Base-by-base conservation (phyloP, 2,888 invertebrate genomes). In the Parnassius smintheus region DNA sequence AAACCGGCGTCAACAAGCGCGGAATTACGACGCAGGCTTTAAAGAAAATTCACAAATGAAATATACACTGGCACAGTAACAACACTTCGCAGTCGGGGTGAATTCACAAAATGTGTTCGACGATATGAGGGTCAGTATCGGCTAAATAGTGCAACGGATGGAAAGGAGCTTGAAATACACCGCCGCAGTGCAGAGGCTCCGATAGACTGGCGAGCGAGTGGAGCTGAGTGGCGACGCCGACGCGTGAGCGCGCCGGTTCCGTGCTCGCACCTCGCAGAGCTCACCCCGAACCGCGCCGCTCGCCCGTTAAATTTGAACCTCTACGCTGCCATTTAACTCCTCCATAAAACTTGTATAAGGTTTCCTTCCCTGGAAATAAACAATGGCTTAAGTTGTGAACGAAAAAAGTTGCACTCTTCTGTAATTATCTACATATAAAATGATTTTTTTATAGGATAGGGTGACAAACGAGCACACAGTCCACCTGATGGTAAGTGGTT, bases 181-280 rank as follows among this genome's bases (percentile, higher is more conserved):
- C 88, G 84, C 77, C 87, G 86, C 88, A 85, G 78, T 86, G 88
- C 88, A 85, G 86, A 81, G 85, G 78, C 76, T 82, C 77, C 78
- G 77, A 70, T 74, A 74, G 78, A 90, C 90, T 90, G 88, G 73
- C 82, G 80, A 88, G 73, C 82, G 80, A 65, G 64, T 64, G 59
- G 62, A 18, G 18, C 18, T 61, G 61, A 52, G 59, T 49, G 61
- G 50, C 51, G 46, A 59, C 56, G 72, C 69, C 65, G 68, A 64
- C 70, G 70, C 75, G 58, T 72, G 70, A 69, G 72, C 61, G 66
- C 70, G 68, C 69, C 70, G 68, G 71, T 63, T 64, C 60, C 65
- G 61, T 66, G 53, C 64, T 61, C 64, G 62, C 62, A 57, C 51
- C 64, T 61, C 64, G 62, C 62, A 57, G 57, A 56, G 25, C 59